Evolutionary conservation across 2,888 invertebrate species (phyloP), one percentile per base, ranked within the genome.

Genomic region (Plemyria rubiginata): DNA sequence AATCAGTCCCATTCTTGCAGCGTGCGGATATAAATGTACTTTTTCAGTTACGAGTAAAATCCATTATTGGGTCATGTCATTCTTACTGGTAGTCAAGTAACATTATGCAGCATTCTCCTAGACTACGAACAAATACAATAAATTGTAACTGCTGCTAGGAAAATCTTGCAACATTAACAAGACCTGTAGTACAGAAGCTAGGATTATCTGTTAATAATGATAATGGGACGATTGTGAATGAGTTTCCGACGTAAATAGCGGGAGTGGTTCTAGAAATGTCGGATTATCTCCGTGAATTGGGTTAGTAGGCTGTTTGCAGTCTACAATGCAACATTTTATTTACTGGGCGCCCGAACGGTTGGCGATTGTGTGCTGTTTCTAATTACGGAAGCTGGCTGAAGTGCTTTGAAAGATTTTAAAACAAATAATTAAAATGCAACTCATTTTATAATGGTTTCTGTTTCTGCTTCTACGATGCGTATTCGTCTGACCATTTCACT

Each of bases 271-370:
- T 59, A 60, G 54, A 59, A 59, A 29, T 22, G 55, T 63, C 48
- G 52, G 53, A 55, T 63, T 60, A 64, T 60, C 60, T 64, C 60
- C 52, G 64, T 48, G 64, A 64, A 64, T 51, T 64, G 60, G 64
- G 64, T 64, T 60, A 64, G 56, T 64, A 38, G 56, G 53, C 45
- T 64, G 55, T 64, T 64, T 64, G 60, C 60, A 60, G 60, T 49
- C 52, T 49, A 64, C 60, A 60, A 64, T 64, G 60, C 63, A 59
- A 56, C 63, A 60, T 60, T 64, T 60, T 64, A 64, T 64, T 64
- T 64, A 64, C 64, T 40, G 46, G 43, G 40, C 51, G 38, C 45
- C 32, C 32, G 52, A 60, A 48, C 15, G 28, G 52, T 52, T 63
- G 54, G 58, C 51, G 54, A 63, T 55, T 59, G 55, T 64, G 52